Base-by-base conservation (phyloP, 2,113 vertebrate species). In the Trinectes maculatus region DNA sequence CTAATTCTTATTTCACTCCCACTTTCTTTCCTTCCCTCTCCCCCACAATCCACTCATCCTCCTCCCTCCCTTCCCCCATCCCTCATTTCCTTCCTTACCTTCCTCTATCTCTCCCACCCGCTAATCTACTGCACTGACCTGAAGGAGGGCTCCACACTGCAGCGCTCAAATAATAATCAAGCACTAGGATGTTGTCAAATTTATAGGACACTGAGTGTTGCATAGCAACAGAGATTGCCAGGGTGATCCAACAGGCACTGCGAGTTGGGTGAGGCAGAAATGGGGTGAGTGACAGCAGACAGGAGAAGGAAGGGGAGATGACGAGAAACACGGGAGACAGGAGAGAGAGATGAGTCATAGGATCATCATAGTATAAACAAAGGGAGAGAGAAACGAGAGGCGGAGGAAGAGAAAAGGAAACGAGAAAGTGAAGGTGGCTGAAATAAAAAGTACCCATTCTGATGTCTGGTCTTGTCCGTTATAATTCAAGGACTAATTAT, bases 81-180 rank as follows among this genome's bases (percentile, higher is more conserved):
- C 62, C 66, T 74, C 40, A 49, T 57, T 81, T 81, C 59, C 76
- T 75, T 64, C 75, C 68, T 66, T 48, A 43, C 61, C 62, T 61
- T 64, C 67, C 69, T 55, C 44, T 61, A 16, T 60, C 49, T 37
- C 72, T 71, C 60, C 77, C 74, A 79, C 62, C 40, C 61, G 80
- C 73, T 80, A 86, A 89, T 87, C 77, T 87, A 70, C 83, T 66
- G 84, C 83, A 74, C 77, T 91, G 84, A 91, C 87, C 88, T 87
- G 71, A 85, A 90, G 88, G 80, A 79, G 82, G 84, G 75, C 74
- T 88, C 84, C 84, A 82, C 74, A 85, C 87, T 75, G 74, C 80
- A 83, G 77, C 63, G 63, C 86, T 89, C 79, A 91, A 91, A 92
- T 90, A 89, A 91, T 92, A 91, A 92, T 92, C 89, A 89, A 83